These are phyloP conservation scores for Musca vetustissima DNA, from an alignment of 1,140 invertebrate species.

Conservation along the genomic window DNA sequence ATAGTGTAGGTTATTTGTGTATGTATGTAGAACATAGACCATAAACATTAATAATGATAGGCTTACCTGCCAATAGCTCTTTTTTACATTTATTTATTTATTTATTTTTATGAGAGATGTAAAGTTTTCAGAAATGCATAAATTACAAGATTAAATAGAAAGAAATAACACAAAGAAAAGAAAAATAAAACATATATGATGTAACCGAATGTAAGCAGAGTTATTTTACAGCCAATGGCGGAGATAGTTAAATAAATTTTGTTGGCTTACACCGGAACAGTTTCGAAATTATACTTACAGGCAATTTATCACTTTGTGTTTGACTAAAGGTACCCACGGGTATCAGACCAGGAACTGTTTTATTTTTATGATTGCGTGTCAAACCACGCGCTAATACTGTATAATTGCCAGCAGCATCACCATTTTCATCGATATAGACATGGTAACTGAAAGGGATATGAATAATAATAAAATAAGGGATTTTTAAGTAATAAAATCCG, in stretches of 20 bases:
- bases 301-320: constrained; percentile 58
- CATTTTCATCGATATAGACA: constrained; percentile 91
- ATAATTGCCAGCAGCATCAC: constrained; percentile 95
- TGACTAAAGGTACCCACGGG: constrained; percentile 69
- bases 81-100: no score
- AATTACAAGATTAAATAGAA: background rate
- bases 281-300: constrained; percentile 60
- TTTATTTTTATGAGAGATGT: background rate
- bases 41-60: background rate
- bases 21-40: background rate
- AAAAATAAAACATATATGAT: no score
- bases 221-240: background rate
- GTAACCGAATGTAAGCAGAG: background rate
- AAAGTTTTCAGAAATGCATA: background rate
- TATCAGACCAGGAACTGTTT: constrained; percentile 70
- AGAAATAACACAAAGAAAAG: background rate
- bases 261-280: background rate
- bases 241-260: background rate
- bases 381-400: constrained; percentile 72
- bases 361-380: constrained; percentile 42
- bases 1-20: background rate
- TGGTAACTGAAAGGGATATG: constrained; percentile 66
- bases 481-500: background rate
- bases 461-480: background rate
- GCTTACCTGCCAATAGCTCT: constrained; percentile 17